phyloP scores from a whole-genome alignment of 2,797 vertebrate genomes.

The Denticeps clupeoides region DNA sequence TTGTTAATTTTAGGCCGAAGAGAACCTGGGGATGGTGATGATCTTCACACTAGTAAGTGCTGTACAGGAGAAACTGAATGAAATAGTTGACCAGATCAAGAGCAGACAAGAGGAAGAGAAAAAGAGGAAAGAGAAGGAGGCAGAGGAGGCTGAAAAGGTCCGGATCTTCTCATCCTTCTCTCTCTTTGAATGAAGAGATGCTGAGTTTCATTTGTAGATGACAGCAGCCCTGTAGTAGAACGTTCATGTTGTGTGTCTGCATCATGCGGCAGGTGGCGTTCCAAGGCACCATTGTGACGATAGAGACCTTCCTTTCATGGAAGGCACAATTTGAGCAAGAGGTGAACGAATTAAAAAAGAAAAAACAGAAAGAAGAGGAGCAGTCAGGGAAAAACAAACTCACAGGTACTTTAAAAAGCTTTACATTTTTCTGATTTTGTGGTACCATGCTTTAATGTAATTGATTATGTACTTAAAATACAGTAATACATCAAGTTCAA shows the following conservation, averaged over 20 bases:
- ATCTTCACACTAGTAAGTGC: conserved; percentile 93
- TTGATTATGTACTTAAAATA: no score
- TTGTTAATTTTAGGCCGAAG: conserved; percentile 66
- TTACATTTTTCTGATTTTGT: not conserved
- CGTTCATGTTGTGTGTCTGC: not conserved
- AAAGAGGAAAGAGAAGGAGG: conserved; percentile 73
- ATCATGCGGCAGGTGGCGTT: conserved; percentile 67
- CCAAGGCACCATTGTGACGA: conserved; percentile 93
- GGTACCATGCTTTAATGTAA: no score
- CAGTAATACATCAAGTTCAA: no score
- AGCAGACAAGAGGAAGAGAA: conserved; percentile 83
- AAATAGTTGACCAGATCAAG: conserved; percentile 88
- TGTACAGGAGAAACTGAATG: conserved; percentile 92
- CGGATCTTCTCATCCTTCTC: no score
- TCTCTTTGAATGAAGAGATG: no score
- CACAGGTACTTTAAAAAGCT: conserved; percentile 57
- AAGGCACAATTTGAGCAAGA: conserved; percentile 85
- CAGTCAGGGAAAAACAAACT: conserved; percentile 81
- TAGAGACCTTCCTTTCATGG: conserved; percentile 92
- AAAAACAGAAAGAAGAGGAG: conserved; percentile 87
- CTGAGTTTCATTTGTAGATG: no score
- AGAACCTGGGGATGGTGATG: conserved; percentile 97
- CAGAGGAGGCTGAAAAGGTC: conserved; percentile 94
- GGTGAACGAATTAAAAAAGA: conserved; percentile 74
- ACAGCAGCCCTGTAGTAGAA: no score